Evolutionary conservation across 2,888 invertebrate genomes (phyloP), one percentile per base, ranked within the genome.

Genomic region (Harmothoe impar): DNA sequence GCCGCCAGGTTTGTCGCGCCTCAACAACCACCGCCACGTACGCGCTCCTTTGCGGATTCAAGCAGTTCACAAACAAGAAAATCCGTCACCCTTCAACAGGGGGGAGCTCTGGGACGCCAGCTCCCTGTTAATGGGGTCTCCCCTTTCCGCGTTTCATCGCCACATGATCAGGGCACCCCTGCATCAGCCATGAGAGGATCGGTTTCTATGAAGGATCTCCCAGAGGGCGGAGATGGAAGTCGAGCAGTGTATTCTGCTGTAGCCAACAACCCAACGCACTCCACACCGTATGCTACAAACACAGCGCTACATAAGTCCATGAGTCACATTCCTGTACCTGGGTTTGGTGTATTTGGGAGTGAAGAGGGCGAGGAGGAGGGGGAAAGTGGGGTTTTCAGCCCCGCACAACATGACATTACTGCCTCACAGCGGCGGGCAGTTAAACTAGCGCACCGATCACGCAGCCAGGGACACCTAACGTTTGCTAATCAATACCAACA

Each of bases 341-440:
- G 84, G 25, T 85, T 35, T n/a, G 90, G 90, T 17, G 72, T 90
- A 1, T 90, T 62, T 56, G 90, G 90, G 29, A 86, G 56, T 15
- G 90, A 89, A 33, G 68, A 68, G 25, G 68, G 33, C 31, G 89
- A 90, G 25, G 90, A 90, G 33, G 84, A 52, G n/a, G 25, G n/a
- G n/a, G 86, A 85, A 20, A 25, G 35, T n/a, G 62, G 62, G 33
- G 10, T 7, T 23, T 90, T 52, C 29, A 25, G 25, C 25, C 81
- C 84, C 23, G 51, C 81, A n/a, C 12, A 29, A 0, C 29, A 15
- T 15, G 51, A 29, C 43, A 20, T n/a, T 23, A 54, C 20, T 31
- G 51, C 23, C n/a, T 3, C 31, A 0, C 25, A 43, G n/a, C 20
- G 51, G 23, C 62, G 77, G 12, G 81, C 90, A 17, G 78, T 43